These are phyloP conservation scores for Acanthurus tractus DNA, from an alignment of 2,797 vertebrate genomes.

Conservation along the genomic window DNA sequence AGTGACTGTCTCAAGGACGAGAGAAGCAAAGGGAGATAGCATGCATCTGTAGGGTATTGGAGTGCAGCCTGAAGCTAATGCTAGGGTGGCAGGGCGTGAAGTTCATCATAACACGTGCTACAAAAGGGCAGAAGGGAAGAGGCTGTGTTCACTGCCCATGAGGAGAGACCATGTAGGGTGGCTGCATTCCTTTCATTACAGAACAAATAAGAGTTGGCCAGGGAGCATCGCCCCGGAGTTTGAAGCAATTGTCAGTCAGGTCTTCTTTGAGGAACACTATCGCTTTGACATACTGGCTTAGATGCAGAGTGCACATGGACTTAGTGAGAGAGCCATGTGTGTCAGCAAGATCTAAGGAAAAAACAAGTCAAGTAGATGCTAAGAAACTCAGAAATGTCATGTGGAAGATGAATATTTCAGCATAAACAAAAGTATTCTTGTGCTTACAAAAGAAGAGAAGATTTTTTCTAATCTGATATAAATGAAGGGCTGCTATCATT, in stretches of 20 bases:
- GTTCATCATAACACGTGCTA: slow-evolving; percentile 71
- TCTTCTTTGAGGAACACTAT: slow-evolving; percentile 10
- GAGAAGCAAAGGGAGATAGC: slow-evolving; percentile 47
- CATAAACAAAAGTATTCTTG: too few species aligned
- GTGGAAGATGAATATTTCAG: too few species aligned
- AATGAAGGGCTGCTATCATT: too few species aligned
- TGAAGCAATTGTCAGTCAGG: slow-evolving; percentile 19
- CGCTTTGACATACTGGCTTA: not conserved
- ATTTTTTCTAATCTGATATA: too few species aligned
- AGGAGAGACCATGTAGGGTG: slow-evolving; percentile 46
- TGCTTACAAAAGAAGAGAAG: too few species aligned
- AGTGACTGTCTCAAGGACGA: slow-evolving; percentile 49
- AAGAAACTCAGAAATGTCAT: too few species aligned
- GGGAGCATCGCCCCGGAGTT: not conserved
- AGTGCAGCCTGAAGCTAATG: slow-evolving; percentile 65
- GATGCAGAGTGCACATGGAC: not conserved
- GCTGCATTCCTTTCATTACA: slow-evolving; percentile 70
- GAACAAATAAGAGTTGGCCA: slow-evolving; percentile 21
- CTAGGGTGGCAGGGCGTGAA: slow-evolving; percentile 61
- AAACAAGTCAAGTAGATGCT: not conserved
- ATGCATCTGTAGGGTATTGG: slow-evolving; percentile 59
- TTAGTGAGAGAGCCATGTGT: not conserved
- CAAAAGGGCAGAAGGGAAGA: slow-evolving; percentile 56
- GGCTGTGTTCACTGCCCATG: slow-evolving; percentile 60
- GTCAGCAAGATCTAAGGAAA: not conserved